A percentile compares a stretch with the other conserved stretches of the same genome.
Evolutionary conservation across 2,888 invertebrate species (phyloP).

Genomic region (Acleris literana): DNA sequence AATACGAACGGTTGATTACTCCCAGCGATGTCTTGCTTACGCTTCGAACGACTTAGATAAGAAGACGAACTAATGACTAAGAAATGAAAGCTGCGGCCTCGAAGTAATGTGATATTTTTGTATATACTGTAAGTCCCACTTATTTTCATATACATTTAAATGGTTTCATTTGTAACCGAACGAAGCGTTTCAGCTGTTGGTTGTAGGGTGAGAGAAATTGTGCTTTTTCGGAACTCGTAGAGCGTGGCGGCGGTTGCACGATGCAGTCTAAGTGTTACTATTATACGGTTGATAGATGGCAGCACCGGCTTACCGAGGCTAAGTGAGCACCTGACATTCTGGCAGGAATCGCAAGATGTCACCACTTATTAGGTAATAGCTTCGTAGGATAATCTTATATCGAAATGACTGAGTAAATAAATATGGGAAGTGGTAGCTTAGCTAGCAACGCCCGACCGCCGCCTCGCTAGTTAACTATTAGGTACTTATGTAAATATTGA

Average conservation of each 20-base stretch:
- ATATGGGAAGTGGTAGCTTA: not conserved
- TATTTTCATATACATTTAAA: conserved; percentile 84
- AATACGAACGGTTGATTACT: conserved; percentile 33
- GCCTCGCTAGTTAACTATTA: conserved; percentile 57
- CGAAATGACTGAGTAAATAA: too few species aligned
- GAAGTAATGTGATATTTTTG: conserved; percentile 84
- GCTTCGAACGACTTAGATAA: conserved; percentile 78
- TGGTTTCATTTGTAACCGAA: conserved; percentile 77
- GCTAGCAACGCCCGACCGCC: conserved; percentile 40
- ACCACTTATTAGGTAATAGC: not conserved
- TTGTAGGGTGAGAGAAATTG: conserved; percentile 56
- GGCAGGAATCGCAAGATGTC: conserved; percentile 12
- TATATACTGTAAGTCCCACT: conserved; percentile 83
- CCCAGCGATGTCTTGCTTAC: conserved; percentile 65
- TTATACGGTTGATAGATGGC: conserved; percentile 23
- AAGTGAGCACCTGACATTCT: not conserved
- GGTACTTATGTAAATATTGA: conserved; percentile 79
- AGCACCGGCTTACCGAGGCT: conserved; percentile 10
- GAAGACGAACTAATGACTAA: conserved; percentile 78
- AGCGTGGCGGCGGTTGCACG: conserved; percentile 40
- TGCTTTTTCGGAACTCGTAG: conserved; percentile 54
- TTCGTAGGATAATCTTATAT: too few species aligned
- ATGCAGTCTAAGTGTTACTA: conserved; percentile 1
- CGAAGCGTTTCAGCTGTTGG: conserved; percentile 67
- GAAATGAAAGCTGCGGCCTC: conserved; percentile 83